Conservation (phyloP, 2,113 vertebrate genomes). For the Corythaixoides concolor region DNA sequence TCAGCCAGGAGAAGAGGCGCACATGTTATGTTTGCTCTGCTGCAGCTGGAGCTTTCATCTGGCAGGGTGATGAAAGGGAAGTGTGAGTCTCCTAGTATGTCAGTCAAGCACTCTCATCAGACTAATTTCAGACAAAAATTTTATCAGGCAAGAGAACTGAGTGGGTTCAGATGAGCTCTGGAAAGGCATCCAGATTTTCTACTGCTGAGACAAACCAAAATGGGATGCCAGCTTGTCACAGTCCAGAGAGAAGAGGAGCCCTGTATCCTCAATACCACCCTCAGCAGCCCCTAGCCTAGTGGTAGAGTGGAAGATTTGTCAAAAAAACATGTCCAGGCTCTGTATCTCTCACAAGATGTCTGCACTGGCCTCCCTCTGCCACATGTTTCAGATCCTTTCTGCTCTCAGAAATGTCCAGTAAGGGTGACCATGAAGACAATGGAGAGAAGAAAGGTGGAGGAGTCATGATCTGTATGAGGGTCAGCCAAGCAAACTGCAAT, state of each 20-base stretch:
- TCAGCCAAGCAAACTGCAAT: not conserved
- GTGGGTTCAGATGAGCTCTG: constrained; percentile 17
- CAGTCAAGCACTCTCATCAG: constrained; percentile 12
- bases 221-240: not conserved
- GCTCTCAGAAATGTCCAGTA: not conserved
- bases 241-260: not conserved
- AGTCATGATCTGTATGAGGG: not conserved
- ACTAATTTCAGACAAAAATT: constrained; percentile 11
- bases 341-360: not conserved
- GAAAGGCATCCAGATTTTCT: constrained; percentile 18
- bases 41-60: not conserved
- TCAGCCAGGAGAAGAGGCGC: not conserved
- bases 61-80: not conserved
- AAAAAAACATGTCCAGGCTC: not conserved
- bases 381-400: not conserved
- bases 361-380: not conserved
- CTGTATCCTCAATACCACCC: not conserved
- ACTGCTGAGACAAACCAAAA: constrained; percentile 25
- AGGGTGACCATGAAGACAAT: not conserved
- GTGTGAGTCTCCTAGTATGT: not conserved
- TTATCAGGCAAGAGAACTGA: constrained; percentile 14
- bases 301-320: not conserved
- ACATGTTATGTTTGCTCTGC: not conserved
- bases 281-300: not conserved
- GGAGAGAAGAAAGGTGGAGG: not conserved